Evolutionary conservation across 2,888 invertebrate species (phyloP), one percentile per base, ranked within the genome.

Genomic region (Pachymerium ferrugineum): DNA sequence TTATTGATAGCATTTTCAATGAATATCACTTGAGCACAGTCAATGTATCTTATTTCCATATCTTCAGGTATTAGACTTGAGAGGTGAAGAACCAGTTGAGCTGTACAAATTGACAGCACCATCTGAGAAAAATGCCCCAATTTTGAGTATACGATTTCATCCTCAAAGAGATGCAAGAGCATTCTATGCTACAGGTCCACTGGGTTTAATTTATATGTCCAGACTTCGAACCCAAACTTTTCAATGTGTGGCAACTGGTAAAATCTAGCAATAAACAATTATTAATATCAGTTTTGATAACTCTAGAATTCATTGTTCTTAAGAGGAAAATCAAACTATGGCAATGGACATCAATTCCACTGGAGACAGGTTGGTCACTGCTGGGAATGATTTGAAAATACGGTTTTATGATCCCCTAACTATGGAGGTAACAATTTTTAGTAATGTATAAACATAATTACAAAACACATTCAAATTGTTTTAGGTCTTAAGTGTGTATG

Each of bases 301-400:
- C n/a, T n/a, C n/a, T n/a, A n/a, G n/a, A n/a, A n/a, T n/a, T n/a
- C n/a, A n/a, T n/a, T n/a, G n/a, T n/a, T n/a, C n/a, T 35, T 35
- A 10, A 69, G 69, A 69, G 14, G 30, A 29, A 16, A 69, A 69
- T 29, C 31, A 69, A 69, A 69, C 19, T 30, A 69, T 31, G 30
- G 33, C 33, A 29, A 31, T 69, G 69, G 69, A 69, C 19, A 69
- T 69, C 69, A 69, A 69, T 69, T 29, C 69, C 10, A 69, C 3
- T 8, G 69, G 69, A 2, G 69, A 69, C 19, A 28, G 6, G 14
- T 16, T 69, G n/a, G 69, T 19, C 10, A 69, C 69, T 14, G 69
- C 4, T 30, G 69, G 69, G 1, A 69, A 69, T n/a, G 69, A 69
- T n/a, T 69, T 69, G 30, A 69, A 30, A 30, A 33, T 69, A 10